A percentile compares a stretch with the other conserved stretches of the same genome.
phyloP scores from a whole-genome alignment of 2,113 vertebrate genomes.

The Thamnophis sirtalis region DNA sequence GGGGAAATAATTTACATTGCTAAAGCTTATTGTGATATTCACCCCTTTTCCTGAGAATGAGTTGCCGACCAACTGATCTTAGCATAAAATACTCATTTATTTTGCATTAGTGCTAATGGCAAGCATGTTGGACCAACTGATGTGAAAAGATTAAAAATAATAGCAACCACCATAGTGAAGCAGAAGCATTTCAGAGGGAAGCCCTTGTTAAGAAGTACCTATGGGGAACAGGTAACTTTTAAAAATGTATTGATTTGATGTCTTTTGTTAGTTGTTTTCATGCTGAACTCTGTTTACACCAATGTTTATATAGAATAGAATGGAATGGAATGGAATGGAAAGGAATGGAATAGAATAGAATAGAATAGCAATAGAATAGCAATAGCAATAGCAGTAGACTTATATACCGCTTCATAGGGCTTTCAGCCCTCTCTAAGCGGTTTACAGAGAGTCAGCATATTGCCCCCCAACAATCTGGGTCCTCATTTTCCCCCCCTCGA shows the following conservation, averaged over 20 bases:
- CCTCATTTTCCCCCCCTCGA: no score
- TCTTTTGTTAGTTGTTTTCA: constrained; percentile 46
- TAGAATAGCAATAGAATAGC: no score
- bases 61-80: constrained; percentile 37
- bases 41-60: constrained; percentile 62
- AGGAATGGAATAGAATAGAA: no score
- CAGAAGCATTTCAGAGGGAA: constrained; percentile 57
- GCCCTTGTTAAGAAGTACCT: constrained; percentile 56
- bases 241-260: constrained; percentile 63
- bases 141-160: constrained; percentile 69
- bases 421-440: no score
- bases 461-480: no score
- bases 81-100: constrained; percentile 57
- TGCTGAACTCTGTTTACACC: constrained; percentile 40
- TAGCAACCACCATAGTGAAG: constrained; percentile 52
- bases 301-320: background rate
- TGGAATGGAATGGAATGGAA: no score
- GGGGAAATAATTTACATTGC: constrained; percentile 66
- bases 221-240: constrained; percentile 57
- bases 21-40: constrained; percentile 64
- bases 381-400: no score
- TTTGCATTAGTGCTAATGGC: constrained; percentile 60
- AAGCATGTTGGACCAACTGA: constrained; percentile 54
- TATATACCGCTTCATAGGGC: no score
- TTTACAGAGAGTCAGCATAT: no score